A percentile compares a stretch with the other conserved stretches of the same genome.
These are phyloP conservation scores for Caenorhabditis sp. DNA, from an alignment of 2,888 invertebrate species.

Conservation along the genomic window DNA sequence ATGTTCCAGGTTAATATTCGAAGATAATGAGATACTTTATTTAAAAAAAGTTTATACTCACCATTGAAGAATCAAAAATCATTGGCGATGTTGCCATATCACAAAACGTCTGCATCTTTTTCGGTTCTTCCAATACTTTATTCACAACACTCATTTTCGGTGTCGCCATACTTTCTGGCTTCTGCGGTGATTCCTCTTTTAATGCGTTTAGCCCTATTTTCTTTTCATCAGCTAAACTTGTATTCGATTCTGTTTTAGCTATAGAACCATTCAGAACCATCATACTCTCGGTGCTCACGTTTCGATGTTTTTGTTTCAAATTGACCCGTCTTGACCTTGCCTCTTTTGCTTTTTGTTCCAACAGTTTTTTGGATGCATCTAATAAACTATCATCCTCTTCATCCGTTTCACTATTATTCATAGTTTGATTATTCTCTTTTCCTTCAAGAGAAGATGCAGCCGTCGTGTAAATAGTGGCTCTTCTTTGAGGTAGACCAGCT, in stretches of 20 bases:
- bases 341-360: conserved; percentile 31
- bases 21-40: not conserved
- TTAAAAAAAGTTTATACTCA: not conserved
- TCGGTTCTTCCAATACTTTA: conserved; percentile 17
- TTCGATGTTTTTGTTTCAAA: conserved; percentile 11
- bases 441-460: conserved; percentile 22
- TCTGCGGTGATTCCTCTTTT: not conserved
- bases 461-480: conserved; percentile 3
- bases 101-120: conserved; percentile 13
- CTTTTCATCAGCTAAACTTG: not conserved
- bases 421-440: conserved; percentile 22
- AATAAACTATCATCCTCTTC: conserved; percentile 15
- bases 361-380: conserved; percentile 14
- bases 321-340: conserved; percentile 20
- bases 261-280: conserved; percentile 29
- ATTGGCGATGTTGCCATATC: conserved; percentile 37
- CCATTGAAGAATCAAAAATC: conserved; percentile 16
- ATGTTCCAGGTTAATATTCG: too few species aligned
- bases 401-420: conserved; percentile 18
- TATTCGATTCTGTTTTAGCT: not conserved
- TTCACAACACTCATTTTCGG: not conserved
- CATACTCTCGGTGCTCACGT: conserved; percentile 19
- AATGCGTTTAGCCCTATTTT: not conserved
- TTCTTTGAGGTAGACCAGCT: conserved; percentile 30
- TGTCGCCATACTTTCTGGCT: not conserved